Percentiles rank a stretch among this genome's conserved stretches.
These are phyloP conservation scores for Lysandra bellargus DNA, from an alignment of 2,888 invertebrate genomes.

Conservation along the genomic window DNA sequence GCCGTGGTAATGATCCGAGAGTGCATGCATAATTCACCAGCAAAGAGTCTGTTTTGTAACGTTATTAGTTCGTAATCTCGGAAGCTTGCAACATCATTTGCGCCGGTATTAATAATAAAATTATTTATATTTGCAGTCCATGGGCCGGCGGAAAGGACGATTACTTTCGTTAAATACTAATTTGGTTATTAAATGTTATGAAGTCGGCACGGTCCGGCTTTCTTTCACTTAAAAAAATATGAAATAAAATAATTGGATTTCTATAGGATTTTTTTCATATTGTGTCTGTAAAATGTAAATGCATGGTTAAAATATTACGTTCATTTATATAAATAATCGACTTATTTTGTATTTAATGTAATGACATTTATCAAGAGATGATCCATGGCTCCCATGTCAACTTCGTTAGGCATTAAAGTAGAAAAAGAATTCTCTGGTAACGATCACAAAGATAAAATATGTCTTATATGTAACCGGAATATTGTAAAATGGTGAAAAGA, in stretches of 20 bases:
- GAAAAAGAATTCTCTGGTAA: too few species aligned
- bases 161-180: constrained; percentile 48
- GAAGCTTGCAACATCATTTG: constrained; percentile 74
- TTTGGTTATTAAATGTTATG: constrained; percentile 17
- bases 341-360: too few species aligned
- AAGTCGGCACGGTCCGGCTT: background rate
- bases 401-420: too few species aligned
- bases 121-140: constrained; percentile 69
- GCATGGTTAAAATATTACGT: too few species aligned
- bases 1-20: constrained; percentile 77
- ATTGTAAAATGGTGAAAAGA: too few species aligned
- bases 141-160: constrained; percentile 45
- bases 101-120: constrained; percentile 73
- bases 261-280: background rate
- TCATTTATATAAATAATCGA: too few species aligned
- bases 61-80: constrained; percentile 80
- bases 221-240: background rate
- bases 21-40: constrained; percentile 78
- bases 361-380: too few species aligned
- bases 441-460: too few species aligned
- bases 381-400: too few species aligned
- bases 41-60: constrained; percentile 78
- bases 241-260: background rate
- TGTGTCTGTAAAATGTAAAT: background rate
- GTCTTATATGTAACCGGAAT: too few species aligned